Percentiles rank a stretch among this genome's conserved stretches.
Conservation (phyloP, 1,140 invertebrate genomes). For the Sweltsa coloradensis region DNA sequence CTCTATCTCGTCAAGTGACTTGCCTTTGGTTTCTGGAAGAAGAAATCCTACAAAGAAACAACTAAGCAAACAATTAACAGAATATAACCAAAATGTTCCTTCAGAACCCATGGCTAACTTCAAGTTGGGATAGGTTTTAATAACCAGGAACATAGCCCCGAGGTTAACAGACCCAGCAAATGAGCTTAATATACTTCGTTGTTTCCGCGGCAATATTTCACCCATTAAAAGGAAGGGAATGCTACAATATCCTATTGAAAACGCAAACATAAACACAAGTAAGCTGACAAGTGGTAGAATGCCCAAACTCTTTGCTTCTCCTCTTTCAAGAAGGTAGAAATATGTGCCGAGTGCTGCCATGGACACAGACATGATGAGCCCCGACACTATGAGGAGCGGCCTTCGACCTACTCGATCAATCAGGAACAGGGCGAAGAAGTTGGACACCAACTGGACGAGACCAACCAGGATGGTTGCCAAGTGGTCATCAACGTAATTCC, state of each 20-base stretch:
- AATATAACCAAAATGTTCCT: conserved; percentile 38
- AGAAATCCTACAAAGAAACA: conserved; percentile 31
- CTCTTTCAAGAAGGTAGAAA: conserved; percentile 33
- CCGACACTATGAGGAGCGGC: conserved; percentile 35
- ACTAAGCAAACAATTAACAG: conserved; percentile 30
- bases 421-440: conserved; percentile 33
- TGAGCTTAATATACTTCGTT: conserved; percentile 29
- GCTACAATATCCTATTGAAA: conserved; percentile 36
- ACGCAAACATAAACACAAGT: conserved; percentile 34
- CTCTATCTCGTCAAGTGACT: conserved; percentile 37
- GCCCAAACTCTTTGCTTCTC: conserved; percentile 20
- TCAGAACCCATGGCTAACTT: conserved; percentile 24
- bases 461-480: conserved; percentile 52
- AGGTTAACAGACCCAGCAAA: conserved; percentile 31
- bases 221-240: conserved; percentile 38
- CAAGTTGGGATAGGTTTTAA: conserved; percentile 31
- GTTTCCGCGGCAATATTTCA: conserved; percentile 34
- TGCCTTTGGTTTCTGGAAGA: conserved; percentile 43
- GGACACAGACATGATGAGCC: conserved; percentile 36
- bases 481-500: conserved; percentile 41
- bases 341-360: conserved; percentile 38
- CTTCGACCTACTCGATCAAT: conserved; percentile 39
- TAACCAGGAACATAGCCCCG: conserved; percentile 34
- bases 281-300: conserved; percentile 33
- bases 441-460: conserved; percentile 38